Conservation (phyloP, 2,888 invertebrate genomes). For the Volucella bombylans region DNA sequence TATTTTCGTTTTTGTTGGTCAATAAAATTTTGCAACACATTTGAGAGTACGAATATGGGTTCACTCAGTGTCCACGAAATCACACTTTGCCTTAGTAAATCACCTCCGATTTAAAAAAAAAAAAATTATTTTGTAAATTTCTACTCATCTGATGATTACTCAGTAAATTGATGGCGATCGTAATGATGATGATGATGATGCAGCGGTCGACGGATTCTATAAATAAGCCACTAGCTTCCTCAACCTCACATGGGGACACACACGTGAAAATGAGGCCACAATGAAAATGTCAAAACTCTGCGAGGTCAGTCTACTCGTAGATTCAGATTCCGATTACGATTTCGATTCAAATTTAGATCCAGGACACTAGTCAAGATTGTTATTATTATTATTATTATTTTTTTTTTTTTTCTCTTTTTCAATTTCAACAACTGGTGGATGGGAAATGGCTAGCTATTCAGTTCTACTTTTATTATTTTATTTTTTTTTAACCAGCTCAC, state of each 20-base stretch:
- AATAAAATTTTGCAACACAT: conserved; percentile 56
- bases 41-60: conserved; percentile 7
- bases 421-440: too few relatives aligned
- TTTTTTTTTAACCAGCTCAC: too few relatives aligned
- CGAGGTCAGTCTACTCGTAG: background rate
- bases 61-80: conserved; percentile 51
- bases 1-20: conserved; percentile 38
- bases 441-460: too few relatives aligned
- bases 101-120: conserved; percentile 5
- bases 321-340: background rate
- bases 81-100: conserved; percentile 55
- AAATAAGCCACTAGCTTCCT: conserved; percentile 41
- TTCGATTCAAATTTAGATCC: background rate
- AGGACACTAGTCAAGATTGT: conserved; percentile 9
- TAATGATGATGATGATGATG: conserved; percentile 12
- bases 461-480: too few relatives aligned
- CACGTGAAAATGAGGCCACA: conserved; percentile 44
- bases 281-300: conserved; percentile 44
- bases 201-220: conserved; percentile 28
- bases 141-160: conserved; percentile 13
- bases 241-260: conserved; percentile 26
- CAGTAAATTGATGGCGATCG: conserved; percentile 12
- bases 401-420: too few relatives aligned
- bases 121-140: background rate
- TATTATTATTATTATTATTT: too few relatives aligned